Evolutionary conservation across 2,888 invertebrate genomes (phyloP).

Genomic region (Gerris lacustris): DNA sequence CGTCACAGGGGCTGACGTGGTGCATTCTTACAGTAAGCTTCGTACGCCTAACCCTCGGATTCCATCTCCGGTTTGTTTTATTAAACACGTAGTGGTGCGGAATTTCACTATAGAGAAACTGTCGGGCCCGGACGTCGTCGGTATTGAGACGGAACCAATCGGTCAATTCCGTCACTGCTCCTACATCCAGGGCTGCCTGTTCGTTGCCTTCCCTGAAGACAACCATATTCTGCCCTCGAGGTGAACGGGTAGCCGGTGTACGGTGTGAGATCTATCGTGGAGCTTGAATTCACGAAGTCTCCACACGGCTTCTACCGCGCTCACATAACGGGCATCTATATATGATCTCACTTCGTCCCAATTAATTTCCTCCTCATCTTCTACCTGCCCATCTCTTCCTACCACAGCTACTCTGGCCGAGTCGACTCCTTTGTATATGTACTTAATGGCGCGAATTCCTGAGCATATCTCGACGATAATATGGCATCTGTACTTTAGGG

Average conservation of each 20-base stretch:
- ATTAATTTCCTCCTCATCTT: background rate
- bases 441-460: background rate
- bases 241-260: background rate
- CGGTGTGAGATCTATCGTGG: background rate
- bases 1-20: background rate
- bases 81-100: background rate
- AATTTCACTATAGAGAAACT: background rate
- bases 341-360: background rate
- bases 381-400: background rate
- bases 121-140: background rate
- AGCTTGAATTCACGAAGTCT: background rate
- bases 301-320: background rate
- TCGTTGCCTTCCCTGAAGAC: background rate
- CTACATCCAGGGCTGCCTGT: background rate
- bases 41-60: background rate
- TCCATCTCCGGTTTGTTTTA: background rate
- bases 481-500: background rate
- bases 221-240: background rate
- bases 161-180: background rate
- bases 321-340: background rate
- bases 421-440: background rate
- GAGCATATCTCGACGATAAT: background rate
- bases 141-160: background rate
- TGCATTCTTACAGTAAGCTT: background rate
- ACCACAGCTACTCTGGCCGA: background rate